Base-by-base conservation (phyloP, 2,113 vertebrate genomes). In the Amphiprion ocellaris region DNA sequence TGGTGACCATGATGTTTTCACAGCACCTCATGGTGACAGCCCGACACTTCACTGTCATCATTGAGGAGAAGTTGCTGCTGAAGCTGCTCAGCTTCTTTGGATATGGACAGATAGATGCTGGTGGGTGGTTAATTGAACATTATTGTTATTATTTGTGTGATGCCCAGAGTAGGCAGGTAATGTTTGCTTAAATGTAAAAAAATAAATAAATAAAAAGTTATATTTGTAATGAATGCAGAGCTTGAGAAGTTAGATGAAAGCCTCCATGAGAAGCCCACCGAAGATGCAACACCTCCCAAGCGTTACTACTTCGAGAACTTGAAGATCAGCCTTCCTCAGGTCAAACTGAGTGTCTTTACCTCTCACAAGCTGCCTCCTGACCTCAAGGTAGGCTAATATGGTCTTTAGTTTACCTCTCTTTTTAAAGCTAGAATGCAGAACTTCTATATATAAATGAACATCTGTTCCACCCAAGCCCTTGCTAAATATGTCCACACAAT, bases 301-400 rank as follows among this genome's bases (percentile, higher is more conserved):
- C 95, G 96, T 1, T 99, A 98, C 89, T 99, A 99, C 88, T 99
- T 99, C 90, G 98, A 99, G 91, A 99, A 99, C 79, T 93, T 99
- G 79, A 99, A 99, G 90, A 99, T 99, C 74, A 98, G 96, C n/a
- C 83, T 99, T 1, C 98, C 97, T 3, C 98, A 99, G 87, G 95
- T 99, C 85, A 99, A 98, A 83, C 83, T 99, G 83, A 99, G 98
- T 0, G 97, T 99, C 76, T 96, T 98, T 87, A 99, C 97, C n/a
- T 98, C 98, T 47, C 96, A 93, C 92, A 99, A 99, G 81, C 94
- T 99, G 1, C 97, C 98, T 0, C 78, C 96, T 69, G 98, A 99
- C 58, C 97, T 99, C 5, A 98, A 98, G 98, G 98, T 99, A 69
- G 69, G 7, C 2, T 7, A 10, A 26, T 11, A 28, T 1, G 1